Conservation (phyloP, 2,113 vertebrate species). For the Tachysurus vachellii region DNA sequence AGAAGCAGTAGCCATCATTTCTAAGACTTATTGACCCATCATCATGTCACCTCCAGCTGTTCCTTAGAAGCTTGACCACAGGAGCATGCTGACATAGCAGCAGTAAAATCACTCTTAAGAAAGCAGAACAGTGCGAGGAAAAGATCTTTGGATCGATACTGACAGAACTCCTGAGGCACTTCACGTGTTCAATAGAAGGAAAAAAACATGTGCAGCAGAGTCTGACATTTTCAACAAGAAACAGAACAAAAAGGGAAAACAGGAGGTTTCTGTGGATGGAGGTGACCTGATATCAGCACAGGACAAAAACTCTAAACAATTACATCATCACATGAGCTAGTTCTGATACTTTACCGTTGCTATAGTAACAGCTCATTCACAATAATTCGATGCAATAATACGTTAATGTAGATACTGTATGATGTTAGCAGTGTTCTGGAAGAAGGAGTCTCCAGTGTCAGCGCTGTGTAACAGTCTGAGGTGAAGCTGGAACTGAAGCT, state of each 20-base stretch:
- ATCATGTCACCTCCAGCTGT: slow-evolving; percentile 2
- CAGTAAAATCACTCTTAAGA: slow-evolving; percentile 25
- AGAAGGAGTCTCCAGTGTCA: too few species aligned
- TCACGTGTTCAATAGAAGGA: slow-evolving; percentile 12
- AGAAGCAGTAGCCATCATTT: neutral
- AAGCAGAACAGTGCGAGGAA: slow-evolving; percentile 18
- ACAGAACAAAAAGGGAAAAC: slow-evolving; percentile 49
- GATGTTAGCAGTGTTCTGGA: too few species aligned
- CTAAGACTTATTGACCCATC: slow-evolving; percentile 10
- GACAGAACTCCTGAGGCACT: slow-evolving; percentile 47
- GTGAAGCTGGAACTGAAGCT: too few species aligned
- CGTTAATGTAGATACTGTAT: neutral
- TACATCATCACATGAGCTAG: neutral
- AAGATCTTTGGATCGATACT: slow-evolving; percentile 52
- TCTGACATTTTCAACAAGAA: slow-evolving; percentile 52
- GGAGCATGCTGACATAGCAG: slow-evolving; percentile 24
- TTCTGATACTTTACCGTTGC: neutral
- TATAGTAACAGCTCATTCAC: neutral
- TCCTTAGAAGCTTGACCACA: slow-evolving; percentile 6
- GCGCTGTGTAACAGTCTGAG: too few species aligned
- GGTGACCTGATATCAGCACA: slow-evolving; percentile 14
- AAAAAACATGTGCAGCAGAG: slow-evolving; percentile 36
- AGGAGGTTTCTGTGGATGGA: slow-evolving; percentile 39
- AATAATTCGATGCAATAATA: neutral
- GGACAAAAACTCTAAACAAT: neutral